Evolutionary conservation across 2,113 vertebrate genomes (phyloP), one percentile per base, ranked within the genome.

Genomic region (Euleptes europaea): DNA sequence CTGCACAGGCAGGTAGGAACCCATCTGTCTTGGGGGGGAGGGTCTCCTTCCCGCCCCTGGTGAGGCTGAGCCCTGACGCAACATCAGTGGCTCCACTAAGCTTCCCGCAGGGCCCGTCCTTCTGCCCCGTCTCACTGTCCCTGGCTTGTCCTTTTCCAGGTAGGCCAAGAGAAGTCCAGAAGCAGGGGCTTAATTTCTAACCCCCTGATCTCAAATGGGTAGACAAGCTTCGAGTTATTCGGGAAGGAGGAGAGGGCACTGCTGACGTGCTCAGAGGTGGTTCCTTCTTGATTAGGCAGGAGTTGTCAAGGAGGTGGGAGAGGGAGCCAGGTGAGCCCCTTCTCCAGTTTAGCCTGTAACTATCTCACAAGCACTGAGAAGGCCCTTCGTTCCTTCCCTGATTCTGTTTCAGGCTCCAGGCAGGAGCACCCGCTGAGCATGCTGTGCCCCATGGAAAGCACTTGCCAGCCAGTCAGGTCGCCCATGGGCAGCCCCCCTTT

Each of bases 1-100:
- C 97, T 57, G 94, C 97, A 91, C 97, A 97, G 86, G 95, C 97
- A 96, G 97, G 97, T 98, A 49, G 60, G 60, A 63, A 28, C 60
- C 23, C 26, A 2, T 28, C 60, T 63, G 23, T 28, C 60, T 1
- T 26, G 54, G 54, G 54, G 2, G 17, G 54, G 54, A 4, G 51
- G 12, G 51, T 2, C 51, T 14, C 51, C 13, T 54, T 23, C 31
- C 12, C 31, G n/a, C 65, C 65, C 60, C 26, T 23, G 19, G 21
- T 57, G 54, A 57, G 54, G 54, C 54, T 6, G 19, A 57, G 54
- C 54, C 54, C 54, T 23, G 54, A 23, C 23, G 54, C 54, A 21
- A 23, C 54, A 23, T 57, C 54, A 57, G 54, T 7, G 54, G 21
- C 54, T 57, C 54, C 54, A 23, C 54, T 57, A 57, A 57, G 1